Base-by-base conservation (phyloP, 2,888 invertebrate genomes). In the Trichopria drosophilae region DNA sequence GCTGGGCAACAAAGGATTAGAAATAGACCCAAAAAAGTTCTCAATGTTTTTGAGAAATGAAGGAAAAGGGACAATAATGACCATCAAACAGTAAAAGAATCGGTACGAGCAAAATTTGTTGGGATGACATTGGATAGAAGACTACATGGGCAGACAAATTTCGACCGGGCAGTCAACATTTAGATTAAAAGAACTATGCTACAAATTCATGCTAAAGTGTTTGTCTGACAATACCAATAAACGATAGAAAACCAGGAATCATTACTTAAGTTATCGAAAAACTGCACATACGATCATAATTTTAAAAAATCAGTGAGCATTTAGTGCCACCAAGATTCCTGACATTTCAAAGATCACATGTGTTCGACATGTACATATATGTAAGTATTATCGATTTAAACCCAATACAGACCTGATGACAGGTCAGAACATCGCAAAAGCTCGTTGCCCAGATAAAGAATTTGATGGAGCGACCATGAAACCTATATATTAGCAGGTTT, bases 11-110 rank as follows among this genome's bases (percentile, higher is more conserved):
- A 44, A 20, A 23, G 47, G 41, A 3, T 15, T 55, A 3, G 24
- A 32, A 9, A 15, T 48, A 1, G 47, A 47, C 2, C 44, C 44
- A 2, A 22, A 34, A 7, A 55, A 55, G 18, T 28, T 19, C 12
- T 55, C 3, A 19, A 51, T 1, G 13, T 55, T 35, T 55, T 51
- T 51, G 24, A 47, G 4, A 43, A 41, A n/a, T n/a, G n/a, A n/a
- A n/a, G n/a, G n/a, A n/a, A n/a, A n/a, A n/a, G n/a, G n/a, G n/a
- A n/a, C n/a, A n/a, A n/a, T n/a, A n/a, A n/a, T n/a, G n/a, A n/a
- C n/a, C n/a, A n/a, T n/a, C n/a, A n/a, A n/a, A n/a, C 39, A 0
- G 13, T 51, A 6, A 40, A 34, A 5, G 16, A 6, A 9, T 44
- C 36, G 2, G 24, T 36, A 10, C 6, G 13, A 22, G 43, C 41